Percentiles rank a stretch among this genome's conserved stretches.
Evolutionary conservation across 2,113 vertebrate genomes (phyloP).

Genomic region (rat (Rattus norvegicus)): GRCr8 NC_086022.1:19336001-19336500

Average conservation of each 20-base stretch:
- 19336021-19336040: not conserved
- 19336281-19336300: not conserved
- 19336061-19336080: not conserved
- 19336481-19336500: not conserved
- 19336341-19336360: not conserved
- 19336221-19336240: not conserved
- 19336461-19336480: not conserved
- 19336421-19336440: not conserved
- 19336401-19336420: not conserved
- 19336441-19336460: not conserved
- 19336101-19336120: not conserved
- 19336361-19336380: not conserved
- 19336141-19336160: not conserved
- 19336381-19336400: not conserved
- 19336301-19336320: not conserved
- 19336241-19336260: not conserved
- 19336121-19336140: not conserved
- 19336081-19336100: not conserved
- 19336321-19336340: not conserved
- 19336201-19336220: not conserved
- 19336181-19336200: too few species aligned
- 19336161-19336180: too few species aligned
- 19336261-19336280: not conserved
- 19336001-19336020: not conserved
- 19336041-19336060: not conserved